Percentiles rank a stretch among this genome's conserved stretches.
Evolutionary conservation across 2,113 vertebrate genomes (phyloP).

Genomic region (Machaerirhynchus nigripectus): DNA sequence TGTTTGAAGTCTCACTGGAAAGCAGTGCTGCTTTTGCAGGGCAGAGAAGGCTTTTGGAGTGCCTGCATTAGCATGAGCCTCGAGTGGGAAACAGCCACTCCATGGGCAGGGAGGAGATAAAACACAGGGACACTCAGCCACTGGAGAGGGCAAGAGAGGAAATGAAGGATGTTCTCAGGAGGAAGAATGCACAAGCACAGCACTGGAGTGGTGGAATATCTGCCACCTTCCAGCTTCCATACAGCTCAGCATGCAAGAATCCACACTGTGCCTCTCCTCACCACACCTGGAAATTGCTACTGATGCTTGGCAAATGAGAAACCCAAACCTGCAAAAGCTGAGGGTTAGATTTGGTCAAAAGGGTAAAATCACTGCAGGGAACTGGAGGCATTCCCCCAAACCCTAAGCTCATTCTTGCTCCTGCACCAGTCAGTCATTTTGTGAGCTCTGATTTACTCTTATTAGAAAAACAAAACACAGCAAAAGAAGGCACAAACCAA

Average conservation of each 20-base stretch:
- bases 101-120: not conserved
- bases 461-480: not conserved
- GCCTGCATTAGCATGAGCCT: conserved; percentile 18
- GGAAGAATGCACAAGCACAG: not conserved
- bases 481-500: not conserved
- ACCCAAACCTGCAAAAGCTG: not conserved
- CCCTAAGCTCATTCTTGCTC: not conserved
- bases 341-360: not conserved
- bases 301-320: not conserved
- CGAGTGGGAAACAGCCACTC: not conserved
- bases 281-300: not conserved
- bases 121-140: not conserved
- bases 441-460: not conserved
- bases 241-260: not conserved
- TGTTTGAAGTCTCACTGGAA: conserved; percentile 60
- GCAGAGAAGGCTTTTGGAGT: not conserved
- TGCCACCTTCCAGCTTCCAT: not conserved
- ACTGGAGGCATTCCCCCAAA: not conserved
- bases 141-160: not conserved
- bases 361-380: not conserved
- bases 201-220: not conserved
- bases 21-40: conserved; percentile 22
- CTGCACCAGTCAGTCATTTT: not conserved
- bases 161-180: not conserved
- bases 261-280: not conserved